Conservation (phyloP, 2,888 invertebrate species). For the Heterodera filipjevi region DNA sequence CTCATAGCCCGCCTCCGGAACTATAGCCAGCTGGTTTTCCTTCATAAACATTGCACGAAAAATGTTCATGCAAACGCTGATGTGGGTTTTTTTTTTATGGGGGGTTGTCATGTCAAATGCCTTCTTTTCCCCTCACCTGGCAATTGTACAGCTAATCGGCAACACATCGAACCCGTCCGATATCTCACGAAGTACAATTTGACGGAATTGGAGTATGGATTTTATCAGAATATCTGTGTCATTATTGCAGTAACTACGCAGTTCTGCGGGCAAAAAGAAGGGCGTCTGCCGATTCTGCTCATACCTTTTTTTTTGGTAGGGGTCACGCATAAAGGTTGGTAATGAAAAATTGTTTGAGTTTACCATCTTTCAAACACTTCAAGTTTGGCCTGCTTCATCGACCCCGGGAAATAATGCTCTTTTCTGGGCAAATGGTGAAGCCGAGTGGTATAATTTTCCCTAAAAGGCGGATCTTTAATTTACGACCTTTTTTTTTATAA, state of each 20-base stretch:
- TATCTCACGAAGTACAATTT: neutral
- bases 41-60: constrained; percentile 15
- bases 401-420: neutral
- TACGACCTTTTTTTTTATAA: too few relatives aligned
- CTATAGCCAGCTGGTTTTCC: constrained; percentile 1
- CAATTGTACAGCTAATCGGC: neutral
- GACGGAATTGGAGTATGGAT: neutral
- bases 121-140: neutral
- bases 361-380: constrained; percentile 3
- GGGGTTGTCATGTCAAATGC: neutral
- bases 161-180: neutral
- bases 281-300: neutral
- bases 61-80: constrained; percentile 10
- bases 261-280: constrained; percentile 17
- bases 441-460: neutral
- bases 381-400: constrained; percentile 5
- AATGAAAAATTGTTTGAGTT: neutral
- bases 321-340: neutral
- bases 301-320: constrained; percentile 10
- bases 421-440: neutral
- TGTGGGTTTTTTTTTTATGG: neutral
- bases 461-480: neutral
- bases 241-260: constrained; percentile 2
- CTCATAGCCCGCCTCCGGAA: constrained; percentile 9
- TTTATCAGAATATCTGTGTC: constrained; percentile 11